Evolutionary conservation across 1,140 invertebrate genomes (phyloP), one percentile per base, ranked within the genome.

Genomic region (Drosophila littoralis): DNA sequence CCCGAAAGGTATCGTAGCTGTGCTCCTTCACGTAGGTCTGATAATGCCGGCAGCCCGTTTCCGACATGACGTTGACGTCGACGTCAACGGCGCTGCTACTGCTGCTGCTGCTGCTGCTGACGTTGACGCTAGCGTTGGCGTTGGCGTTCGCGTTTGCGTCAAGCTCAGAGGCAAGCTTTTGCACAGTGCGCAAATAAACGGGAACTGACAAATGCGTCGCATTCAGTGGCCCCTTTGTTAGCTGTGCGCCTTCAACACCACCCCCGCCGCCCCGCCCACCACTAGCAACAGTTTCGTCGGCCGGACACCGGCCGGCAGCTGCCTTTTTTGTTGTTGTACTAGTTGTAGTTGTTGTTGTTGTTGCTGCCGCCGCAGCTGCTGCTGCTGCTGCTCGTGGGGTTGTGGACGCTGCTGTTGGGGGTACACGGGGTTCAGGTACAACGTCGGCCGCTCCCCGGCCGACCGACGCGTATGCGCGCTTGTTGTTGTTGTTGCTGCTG

Each of bases 1-100:
- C 93, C 77, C 93, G 93, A 89, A 94, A 95, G 33, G 94, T 93
- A 73, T 94, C 93, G 57, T 94, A 93, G 79, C 94, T 94, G 61
- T 91, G 91, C 93, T 93, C 91, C 79, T 91, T 91, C 15, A 92
- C 74, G 72, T 92, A 92, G 57, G 70, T 79, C 63, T 90, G 84
- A 81, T 92, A 92, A 72, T 92, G 91, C 77, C 90, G 81, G 74
- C 91, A 92, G 58, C 91, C 90, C 51, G 81, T 91, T 76, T 91
- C 90, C 6, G 90, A 93, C 80, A 94, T 94, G 92, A 75, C 84
- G 59, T 60, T 59, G 40, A 10, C 40, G 54, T 61, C 22, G 40
- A 13, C 32, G 32, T 48, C 42, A 32, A 8, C 40, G 59, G 35
- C 15, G 40, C 17, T 60, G 63, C 38, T 32, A 28, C 58, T 63